Conservation (phyloP, 1,140 invertebrate genomes). For the Asbolus verrucosus region DNA sequence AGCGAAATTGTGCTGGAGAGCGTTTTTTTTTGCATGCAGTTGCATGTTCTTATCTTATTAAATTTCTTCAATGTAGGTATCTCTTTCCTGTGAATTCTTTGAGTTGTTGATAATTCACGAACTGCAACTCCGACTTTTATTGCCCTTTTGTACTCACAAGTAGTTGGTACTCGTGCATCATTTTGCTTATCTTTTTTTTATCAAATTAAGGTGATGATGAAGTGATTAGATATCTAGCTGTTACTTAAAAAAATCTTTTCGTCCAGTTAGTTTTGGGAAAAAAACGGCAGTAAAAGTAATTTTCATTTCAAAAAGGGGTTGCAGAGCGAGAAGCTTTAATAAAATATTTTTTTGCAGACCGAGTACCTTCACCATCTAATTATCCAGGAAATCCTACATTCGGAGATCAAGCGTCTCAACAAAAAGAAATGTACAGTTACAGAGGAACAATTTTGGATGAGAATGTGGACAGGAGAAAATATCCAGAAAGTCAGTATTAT, state of each 20-base stretch:
- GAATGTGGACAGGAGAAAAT: constrained; percentile 15
- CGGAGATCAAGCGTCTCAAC: constrained; percentile 10
- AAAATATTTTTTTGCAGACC: constrained; percentile 58
- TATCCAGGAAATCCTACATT: constrained; percentile 9
- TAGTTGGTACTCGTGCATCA: no score
- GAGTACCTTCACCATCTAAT: constrained; percentile 57
- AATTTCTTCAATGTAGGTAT: constrained; percentile 21
- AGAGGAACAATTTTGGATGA: constrained; percentile 31
- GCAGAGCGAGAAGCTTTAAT: not conserved
- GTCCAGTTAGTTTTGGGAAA: no score
- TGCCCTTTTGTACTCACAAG: no score
- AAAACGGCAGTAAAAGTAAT: no score
- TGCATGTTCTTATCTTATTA: constrained; percentile 32
- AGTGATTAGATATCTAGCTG: no score
- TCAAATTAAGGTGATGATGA: no score
- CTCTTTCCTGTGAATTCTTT: not conserved
- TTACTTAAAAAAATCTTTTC: no score
- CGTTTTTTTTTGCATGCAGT: constrained; percentile 28
- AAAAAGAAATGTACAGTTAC: constrained; percentile 54
- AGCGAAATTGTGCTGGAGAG: no score
- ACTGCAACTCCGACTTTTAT: not conserved
- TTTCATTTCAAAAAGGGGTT: not conserved
- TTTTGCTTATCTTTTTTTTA: no score
- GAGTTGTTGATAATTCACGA: not conserved
- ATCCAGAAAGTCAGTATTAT: constrained; percentile 49